Percentiles rank a stretch among this genome's conserved stretches.
phyloP scores from a whole-genome alignment of 2,113 vertebrate genomes.

The Motacilla tschutschensis region DNA sequence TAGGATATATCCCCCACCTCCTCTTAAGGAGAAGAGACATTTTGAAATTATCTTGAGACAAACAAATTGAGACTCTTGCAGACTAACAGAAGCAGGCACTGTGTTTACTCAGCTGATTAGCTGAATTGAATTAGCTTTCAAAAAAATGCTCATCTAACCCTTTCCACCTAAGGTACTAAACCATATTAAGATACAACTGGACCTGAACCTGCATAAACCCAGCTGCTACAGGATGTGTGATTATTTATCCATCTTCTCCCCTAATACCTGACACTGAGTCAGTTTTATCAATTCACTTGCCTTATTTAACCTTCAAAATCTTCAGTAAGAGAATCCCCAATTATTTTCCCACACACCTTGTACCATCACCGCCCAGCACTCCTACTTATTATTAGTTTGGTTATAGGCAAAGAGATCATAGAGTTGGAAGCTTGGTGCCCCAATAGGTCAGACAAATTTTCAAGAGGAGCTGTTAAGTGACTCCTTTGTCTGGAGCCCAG shows the following conservation, averaged over 20 bases:
- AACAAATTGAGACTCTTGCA: background rate
- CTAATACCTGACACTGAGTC: background rate
- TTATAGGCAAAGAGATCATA: background rate
- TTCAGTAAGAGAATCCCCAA: background rate
- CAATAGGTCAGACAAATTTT: background rate
- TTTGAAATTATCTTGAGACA: background rate
- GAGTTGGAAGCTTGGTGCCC: background rate
- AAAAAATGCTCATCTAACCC: background rate
- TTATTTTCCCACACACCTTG: background rate
- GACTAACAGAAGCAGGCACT: background rate
- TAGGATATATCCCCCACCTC: background rate
- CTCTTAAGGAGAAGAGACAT: background rate
- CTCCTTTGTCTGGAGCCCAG: background rate
- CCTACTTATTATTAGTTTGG: background rate
- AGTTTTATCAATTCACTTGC: background rate
- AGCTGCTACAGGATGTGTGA: background rate
- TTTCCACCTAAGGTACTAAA: background rate
- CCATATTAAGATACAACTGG: background rate
- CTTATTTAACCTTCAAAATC: background rate
- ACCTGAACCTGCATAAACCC: background rate
- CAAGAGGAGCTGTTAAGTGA: background rate
- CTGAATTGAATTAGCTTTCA: background rate
- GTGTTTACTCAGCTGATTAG: background rate
- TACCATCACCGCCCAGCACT: background rate
- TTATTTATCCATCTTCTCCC: background rate